Conservation (phyloP, 2,888 invertebrate genomes). For the Archips xylosteana region DNA sequence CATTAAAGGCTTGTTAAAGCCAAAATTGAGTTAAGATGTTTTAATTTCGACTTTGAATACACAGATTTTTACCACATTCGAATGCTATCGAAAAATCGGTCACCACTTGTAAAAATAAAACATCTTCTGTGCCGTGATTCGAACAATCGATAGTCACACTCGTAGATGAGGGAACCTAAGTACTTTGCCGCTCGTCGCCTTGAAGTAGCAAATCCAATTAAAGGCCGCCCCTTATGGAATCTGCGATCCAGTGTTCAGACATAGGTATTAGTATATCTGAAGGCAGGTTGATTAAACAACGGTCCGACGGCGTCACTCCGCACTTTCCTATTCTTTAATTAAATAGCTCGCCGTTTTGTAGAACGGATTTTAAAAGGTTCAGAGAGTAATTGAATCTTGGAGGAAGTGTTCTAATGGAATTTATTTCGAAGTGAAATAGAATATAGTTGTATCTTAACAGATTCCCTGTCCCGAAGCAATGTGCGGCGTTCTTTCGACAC, state of each 20-base stretch:
- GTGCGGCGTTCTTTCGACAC: too few relatives aligned
- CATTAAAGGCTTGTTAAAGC: too few relatives aligned
- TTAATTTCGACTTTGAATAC: too few relatives aligned
- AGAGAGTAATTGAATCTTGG: slow-evolving; percentile 20
- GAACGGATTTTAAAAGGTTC: slow-evolving; percentile 29
- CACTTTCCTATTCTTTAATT: slow-evolving; percentile 38
- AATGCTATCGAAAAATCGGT: too few relatives aligned
- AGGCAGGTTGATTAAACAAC: slow-evolving; percentile 41
- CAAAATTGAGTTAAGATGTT: too few relatives aligned
- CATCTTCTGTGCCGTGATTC: background rate
- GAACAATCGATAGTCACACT: background rate
- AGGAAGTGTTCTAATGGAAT: slow-evolving; percentile 25
- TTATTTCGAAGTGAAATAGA: background rate
- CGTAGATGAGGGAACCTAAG: background rate
- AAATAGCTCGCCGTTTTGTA: slow-evolving; percentile 28
- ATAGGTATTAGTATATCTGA: slow-evolving; percentile 15
- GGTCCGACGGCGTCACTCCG: slow-evolving; percentile 30
- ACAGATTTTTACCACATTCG: too few relatives aligned
- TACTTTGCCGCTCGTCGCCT: background rate
- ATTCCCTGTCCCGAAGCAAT: too few relatives aligned
- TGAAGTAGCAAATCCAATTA: slow-evolving; percentile 1
- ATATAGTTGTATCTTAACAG: too few relatives aligned
- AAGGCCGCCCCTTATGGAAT: background rate
- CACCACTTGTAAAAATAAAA: too few relatives aligned
- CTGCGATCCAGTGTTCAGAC: background rate